These are phyloP conservation scores for Oscheius sp. DNA, from an alignment of 2,888 invertebrate genomes.

Conservation along the genomic window DNA sequence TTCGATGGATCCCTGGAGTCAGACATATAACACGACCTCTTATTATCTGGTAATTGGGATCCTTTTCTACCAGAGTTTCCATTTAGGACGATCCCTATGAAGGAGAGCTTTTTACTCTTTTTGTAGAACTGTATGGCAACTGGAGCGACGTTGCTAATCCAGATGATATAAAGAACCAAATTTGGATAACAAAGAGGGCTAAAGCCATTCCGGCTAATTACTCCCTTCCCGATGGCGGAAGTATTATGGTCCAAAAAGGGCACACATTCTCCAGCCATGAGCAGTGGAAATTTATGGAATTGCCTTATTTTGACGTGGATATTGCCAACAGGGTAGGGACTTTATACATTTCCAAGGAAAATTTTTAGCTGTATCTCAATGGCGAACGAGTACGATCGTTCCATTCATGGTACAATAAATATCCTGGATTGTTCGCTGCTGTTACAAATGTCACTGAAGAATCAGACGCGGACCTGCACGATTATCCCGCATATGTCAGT, in stretches of 20 bases:
- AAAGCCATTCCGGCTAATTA: slow-evolving; percentile 7
- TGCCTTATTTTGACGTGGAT: slow-evolving; percentile 18
- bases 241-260: slow-evolving; percentile 1
- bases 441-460: slow-evolving; percentile 13
- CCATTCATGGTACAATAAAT: background rate
- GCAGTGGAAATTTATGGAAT: slow-evolving; percentile 25
- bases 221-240: too few species aligned
- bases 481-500: slow-evolving; percentile 9
- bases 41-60: slow-evolving; percentile 6
- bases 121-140: slow-evolving; percentile 13
- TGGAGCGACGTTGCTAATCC: slow-evolving; percentile 13
- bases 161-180: slow-evolving; percentile 10
- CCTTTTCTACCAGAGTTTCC: background rate
- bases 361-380: background rate
- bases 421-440: slow-evolving; percentile 11
- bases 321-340: slow-evolving; percentile 6
- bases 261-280: slow-evolving; percentile 12
- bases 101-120: slow-evolving; percentile 14
- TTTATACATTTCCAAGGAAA: background rate
- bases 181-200: slow-evolving; percentile 1
- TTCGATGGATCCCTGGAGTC: background rate
- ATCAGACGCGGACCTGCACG: background rate
- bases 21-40: slow-evolving; percentile 15
- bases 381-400: slow-evolving; percentile 10
- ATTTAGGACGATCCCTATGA: slow-evolving; percentile 11